A percentile compares a stretch with the other conserved stretches of the same genome.
phyloP scores from a whole-genome alignment of 2,797 vertebrate species.

The Mus spretus region DNA sequence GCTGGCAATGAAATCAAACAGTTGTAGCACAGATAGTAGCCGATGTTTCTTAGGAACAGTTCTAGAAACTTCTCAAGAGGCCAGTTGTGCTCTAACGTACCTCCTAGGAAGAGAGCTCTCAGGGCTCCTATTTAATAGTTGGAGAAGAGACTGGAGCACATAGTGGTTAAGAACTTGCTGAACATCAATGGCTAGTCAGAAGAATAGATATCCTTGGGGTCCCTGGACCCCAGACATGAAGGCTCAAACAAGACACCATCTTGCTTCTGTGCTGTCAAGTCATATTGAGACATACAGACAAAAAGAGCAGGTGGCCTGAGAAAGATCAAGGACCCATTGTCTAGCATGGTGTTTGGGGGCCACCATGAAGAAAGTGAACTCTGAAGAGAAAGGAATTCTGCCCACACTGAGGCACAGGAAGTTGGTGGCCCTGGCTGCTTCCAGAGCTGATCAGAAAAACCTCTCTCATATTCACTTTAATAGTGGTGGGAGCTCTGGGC shows the following conservation, averaged over 20 bases:
- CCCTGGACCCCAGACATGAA: neutral
- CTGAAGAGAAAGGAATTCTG: neutral
- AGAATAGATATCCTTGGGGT: neutral
- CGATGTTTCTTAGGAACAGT: neutral
- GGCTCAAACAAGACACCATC: neutral
- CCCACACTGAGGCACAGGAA: neutral
- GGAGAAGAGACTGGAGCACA: neutral
- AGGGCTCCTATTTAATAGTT: neutral
- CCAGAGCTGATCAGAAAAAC: conserved; percentile 19
- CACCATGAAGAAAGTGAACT: neutral
- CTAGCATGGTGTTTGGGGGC: neutral
- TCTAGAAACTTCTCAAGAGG: neutral
- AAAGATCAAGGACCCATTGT: neutral
- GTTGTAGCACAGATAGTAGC: neutral
- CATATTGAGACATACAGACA: neutral
- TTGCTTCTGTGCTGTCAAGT: conserved; percentile 4
- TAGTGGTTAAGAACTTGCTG: neutral
- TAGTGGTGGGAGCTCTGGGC: conserved; percentile 19
- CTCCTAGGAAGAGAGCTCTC: neutral
- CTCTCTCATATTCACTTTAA: neutral
- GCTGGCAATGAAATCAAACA: neutral
- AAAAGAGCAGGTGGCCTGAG: neutral
- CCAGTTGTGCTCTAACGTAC: neutral
- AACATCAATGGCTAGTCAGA: neutral
- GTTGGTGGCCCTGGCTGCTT: neutral